Conservation (phyloP, 2,888 invertebrate species). For the Diarsia dahlii region DNA sequence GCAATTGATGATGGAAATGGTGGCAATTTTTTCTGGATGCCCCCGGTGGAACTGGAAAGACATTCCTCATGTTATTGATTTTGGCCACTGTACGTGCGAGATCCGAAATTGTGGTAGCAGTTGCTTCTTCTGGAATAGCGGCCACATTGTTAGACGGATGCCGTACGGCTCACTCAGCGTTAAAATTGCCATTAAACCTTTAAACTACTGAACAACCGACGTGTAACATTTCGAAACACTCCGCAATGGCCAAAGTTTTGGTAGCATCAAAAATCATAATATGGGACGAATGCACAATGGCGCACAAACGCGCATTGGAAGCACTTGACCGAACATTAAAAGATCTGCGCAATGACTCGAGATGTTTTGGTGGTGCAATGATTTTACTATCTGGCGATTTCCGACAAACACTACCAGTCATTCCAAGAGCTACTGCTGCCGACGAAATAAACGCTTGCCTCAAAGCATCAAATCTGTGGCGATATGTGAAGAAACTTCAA, state of each 20-base stretch:
- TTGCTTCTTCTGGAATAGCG: constrained; percentile 5
- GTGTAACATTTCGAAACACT: constrained; percentile 15
- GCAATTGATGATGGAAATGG: no score
- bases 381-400: neutral
- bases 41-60: constrained; percentile 1
- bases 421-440: constrained; percentile 66
- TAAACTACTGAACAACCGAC: constrained; percentile 21
- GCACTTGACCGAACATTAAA: constrained; percentile 16
- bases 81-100: neutral
- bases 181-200: neutral
- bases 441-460: constrained; percentile 70
- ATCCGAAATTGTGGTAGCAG: neutral
- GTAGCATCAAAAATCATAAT: neutral
- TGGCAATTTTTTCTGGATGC: no score
- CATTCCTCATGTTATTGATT: neutral
- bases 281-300: constrained; percentile 19
- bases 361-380: neutral
- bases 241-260: constrained; percentile 18
- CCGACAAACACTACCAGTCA: constrained; percentile 19
- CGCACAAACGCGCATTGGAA: constrained; percentile 27
- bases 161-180: neutral
- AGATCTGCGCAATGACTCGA: constrained; percentile 5
- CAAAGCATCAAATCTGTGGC: constrained; percentile 26
- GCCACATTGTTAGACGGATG: neutral
- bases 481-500: no score